These are phyloP conservation scores for Cryptosula pallasiana DNA, from an alignment of 2,888 invertebrate species.

Conservation along the genomic window DNA sequence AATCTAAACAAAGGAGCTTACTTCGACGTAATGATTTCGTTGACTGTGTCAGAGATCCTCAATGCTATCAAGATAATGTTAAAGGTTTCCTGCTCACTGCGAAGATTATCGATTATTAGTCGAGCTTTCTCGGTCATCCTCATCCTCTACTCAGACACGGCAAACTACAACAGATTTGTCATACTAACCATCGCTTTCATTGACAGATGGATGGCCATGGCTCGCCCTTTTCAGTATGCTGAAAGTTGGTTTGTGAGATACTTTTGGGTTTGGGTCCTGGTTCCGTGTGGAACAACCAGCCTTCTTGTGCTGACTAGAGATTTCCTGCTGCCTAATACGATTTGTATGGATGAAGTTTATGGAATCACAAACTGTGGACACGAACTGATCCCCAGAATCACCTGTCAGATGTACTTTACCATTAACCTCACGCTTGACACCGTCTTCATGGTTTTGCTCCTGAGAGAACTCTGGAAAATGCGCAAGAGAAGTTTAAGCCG, in stretches of 20 bases:
- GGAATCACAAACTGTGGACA: background rate
- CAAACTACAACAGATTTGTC: conserved; percentile 4
- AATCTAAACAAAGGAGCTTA: background rate
- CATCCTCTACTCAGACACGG: background rate
- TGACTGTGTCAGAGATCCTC: background rate
- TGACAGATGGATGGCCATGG: conserved; percentile 5
- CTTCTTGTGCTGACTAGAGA: background rate
- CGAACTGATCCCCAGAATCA: background rate
- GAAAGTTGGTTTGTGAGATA: background rate
- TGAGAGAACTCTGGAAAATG: background rate
- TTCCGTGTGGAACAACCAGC: background rate
- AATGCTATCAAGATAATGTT: background rate
- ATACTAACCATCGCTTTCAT: background rate
- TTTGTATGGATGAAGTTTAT: background rate
- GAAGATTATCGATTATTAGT: background rate
- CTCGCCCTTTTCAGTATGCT: background rate
- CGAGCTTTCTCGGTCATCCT: background rate
- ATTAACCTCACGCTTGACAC: background rate
- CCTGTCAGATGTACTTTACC: background rate
- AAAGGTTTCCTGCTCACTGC: background rate
- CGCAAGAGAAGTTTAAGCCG: background rate
- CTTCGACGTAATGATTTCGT: background rate
- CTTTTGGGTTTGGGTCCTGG: background rate
- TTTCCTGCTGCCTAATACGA: background rate
- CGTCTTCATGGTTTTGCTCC: background rate